These are phyloP conservation scores for Eurystomus glaucurus DNA, from an alignment of 2,797 vertebrate genomes.

Conservation along the genomic window DNA sequence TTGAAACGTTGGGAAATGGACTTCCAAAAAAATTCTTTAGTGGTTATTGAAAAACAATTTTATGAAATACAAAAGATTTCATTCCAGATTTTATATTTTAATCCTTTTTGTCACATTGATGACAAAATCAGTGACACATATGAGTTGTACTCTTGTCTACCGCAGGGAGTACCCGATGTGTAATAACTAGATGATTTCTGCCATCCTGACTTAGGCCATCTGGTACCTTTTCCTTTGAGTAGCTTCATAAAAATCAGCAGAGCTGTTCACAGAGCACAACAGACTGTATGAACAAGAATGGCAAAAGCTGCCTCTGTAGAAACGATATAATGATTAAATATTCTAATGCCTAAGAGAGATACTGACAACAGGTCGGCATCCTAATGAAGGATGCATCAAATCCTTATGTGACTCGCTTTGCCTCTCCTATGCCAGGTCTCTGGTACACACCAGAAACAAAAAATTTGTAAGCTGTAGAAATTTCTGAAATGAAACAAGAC, in stretches of 20 bases:
- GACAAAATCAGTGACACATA: neutral
- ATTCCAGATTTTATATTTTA: neutral
- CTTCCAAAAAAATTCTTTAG: neutral
- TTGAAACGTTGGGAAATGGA: neutral
- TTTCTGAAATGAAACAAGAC: neutral
- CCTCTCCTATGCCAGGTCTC: neutral
- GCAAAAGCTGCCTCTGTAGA: neutral
- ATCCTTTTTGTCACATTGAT: neutral
- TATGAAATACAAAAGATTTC: neutral
- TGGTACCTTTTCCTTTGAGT: neutral
- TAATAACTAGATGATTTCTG: neutral
- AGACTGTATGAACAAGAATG: neutral
- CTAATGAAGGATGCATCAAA: neutral
- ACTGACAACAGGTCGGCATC: neutral
- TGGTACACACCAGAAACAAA: neutral
- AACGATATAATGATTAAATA: neutral
- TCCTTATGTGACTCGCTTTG: neutral
- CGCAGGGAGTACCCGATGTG: rapidly evolving
- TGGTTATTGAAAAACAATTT: neutral
- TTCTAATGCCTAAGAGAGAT: neutral
- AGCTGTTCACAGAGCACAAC: neutral
- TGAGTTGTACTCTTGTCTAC: neutral
- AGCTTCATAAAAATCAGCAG: neutral
- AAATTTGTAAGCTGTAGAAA: neutral
- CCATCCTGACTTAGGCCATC: neutral